Conservation (phyloP, 2,113 vertebrate species). For the Phocoena sinus region DNA sequence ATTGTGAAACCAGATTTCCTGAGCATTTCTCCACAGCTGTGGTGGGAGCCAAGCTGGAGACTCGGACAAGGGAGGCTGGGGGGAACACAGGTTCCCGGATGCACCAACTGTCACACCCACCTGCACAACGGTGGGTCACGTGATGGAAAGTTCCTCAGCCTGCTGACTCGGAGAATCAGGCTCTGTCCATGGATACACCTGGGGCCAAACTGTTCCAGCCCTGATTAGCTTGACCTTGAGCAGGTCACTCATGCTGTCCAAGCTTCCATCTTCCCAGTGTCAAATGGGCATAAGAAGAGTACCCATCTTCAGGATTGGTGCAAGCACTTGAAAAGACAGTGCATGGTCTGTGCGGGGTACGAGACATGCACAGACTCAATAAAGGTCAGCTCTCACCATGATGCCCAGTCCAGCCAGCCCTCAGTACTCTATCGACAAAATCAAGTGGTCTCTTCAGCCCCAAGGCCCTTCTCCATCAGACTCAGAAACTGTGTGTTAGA, state of each 20-base stretch:
- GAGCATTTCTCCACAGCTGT: background rate
- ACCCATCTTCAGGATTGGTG: background rate
- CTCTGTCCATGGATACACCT: background rate
- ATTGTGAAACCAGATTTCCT: background rate
- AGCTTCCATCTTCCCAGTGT: background rate
- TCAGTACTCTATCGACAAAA: background rate
- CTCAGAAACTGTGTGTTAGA: background rate
- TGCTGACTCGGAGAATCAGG: background rate
- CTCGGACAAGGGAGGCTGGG: accelerated
- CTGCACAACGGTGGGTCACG: background rate
- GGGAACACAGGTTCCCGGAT: background rate
- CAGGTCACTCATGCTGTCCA: background rate
- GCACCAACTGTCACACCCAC: background rate
- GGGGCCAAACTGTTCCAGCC: background rate
- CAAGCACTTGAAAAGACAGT: background rate
- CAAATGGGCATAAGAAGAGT: background rate
- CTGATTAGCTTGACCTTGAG: background rate
- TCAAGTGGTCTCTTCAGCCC: background rate
- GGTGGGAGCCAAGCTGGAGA: background rate
- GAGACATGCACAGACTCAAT: background rate
- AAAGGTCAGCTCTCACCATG: background rate
- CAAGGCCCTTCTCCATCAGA: background rate
- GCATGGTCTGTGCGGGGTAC: too few species aligned
- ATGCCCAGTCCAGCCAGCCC: too few species aligned
- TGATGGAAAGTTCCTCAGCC: background rate